phyloP scores from a whole-genome alignment of 2,113 vertebrate genomes.

The Pungitius pungitius region DNA sequence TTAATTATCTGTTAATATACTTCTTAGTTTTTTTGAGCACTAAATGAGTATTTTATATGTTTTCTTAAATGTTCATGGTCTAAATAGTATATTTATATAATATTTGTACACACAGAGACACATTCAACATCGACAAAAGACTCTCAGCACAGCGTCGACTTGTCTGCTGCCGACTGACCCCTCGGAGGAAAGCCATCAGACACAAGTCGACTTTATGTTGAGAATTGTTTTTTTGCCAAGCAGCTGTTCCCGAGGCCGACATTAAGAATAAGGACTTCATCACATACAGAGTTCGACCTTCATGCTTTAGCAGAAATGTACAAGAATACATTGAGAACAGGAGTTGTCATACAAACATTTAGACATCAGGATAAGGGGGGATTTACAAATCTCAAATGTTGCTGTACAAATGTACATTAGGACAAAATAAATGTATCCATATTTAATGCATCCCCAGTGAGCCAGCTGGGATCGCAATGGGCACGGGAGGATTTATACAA shows the following conservation, averaged over 20 bases:
- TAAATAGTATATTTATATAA: conserved; percentile 18
- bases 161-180: conserved; percentile 8
- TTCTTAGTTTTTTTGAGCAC: conserved; percentile 15
- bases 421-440: conserved; percentile 51
- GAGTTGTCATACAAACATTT: conserved; percentile 47
- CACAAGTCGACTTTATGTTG: conserved; percentile 37
- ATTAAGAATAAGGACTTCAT: conserved; percentile 20
- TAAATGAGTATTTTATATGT: neutral
- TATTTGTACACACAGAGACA: conserved; percentile 54
- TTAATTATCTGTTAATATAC: conserved; percentile 7
- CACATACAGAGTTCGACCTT: conserved; percentile 50
- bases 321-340: conserved; percentile 27
- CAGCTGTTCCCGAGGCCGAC: conserved; percentile 17
- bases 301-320: conserved; percentile 35
- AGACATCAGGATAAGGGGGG: conserved; percentile 9
- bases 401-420: conserved; percentile 40
- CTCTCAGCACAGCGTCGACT: conserved; percentile 39
- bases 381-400: conserved; percentile 42
- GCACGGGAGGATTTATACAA: conserved; percentile 22
- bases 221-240: conserved; percentile 23
- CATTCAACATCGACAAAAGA: conserved; percentile 42
- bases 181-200: conserved; percentile 18
- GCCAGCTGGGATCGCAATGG: conserved; percentile 25
- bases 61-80: conserved; percentile 6
- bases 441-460: conserved; percentile 41